Evolutionary conservation across 1,140 invertebrate species (phyloP), one percentile per base, ranked within the genome.

Genomic region (Varroa destructor): DNA sequence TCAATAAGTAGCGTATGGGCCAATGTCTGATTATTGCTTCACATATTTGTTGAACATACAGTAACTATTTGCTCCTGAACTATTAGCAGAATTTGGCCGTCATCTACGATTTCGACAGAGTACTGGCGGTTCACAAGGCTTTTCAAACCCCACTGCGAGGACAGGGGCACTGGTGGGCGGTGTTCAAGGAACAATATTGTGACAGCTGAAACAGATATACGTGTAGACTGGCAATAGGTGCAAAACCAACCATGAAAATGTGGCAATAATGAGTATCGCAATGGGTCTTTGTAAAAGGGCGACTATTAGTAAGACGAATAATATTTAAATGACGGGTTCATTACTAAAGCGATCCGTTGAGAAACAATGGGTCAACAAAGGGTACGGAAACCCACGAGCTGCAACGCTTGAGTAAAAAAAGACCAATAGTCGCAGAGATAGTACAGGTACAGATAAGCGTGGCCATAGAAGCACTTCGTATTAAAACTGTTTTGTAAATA

Each of bases 201-300:
- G 8, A 51, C 46, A 51, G 46, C 46, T 51, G 46, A 51, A 51
- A 8, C 46, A 51, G 8, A 51, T 40, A 12, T 43, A 67, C 61
- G 61, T 67, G 61, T 67, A 67, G 61, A 67, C 46, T 67, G 61
- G 61, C 61, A 67, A 67, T 67, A 67, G 61, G 61, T 67, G 46
- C 61, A 40, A 25, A 46, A 67, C 12, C 14, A 40, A 67, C 61
- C 40, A 46, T 40, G 12, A 67, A n/a, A 12, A 40, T 36, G 36
- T 43, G 36, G 37, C 36, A 46, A 67, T 43, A 37, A 67, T 25
- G 61, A 12, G 3, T 8, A 43, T 46, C 1, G 2, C 3, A 46
- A 40, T 67, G 10, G 57, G 12, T 58, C 40, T 3, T 5, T 42
- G 25, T 58, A 37, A 6, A 37, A 37, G 3, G 57, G 25, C 25